Evolutionary conservation across 2,797 vertebrate species (phyloP), one percentile per base, ranked within the genome.

Genomic region (Brachyalestes nurse): DNA sequence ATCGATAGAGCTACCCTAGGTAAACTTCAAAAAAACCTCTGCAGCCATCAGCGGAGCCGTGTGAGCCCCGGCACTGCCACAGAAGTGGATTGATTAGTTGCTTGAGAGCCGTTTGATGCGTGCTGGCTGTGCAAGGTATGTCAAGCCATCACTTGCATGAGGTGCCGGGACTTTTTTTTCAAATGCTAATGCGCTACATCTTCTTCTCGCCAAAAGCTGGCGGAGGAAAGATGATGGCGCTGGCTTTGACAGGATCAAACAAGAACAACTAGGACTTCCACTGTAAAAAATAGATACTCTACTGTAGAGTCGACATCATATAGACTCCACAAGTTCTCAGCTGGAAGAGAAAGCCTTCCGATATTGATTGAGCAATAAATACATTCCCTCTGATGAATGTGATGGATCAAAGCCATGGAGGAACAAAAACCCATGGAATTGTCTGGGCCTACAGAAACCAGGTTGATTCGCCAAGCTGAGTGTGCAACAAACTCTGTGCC

Each of bases 1-100:
- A 92, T 93, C 91, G 88, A 92, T 92, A 91, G 75, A 21, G 70
- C 75, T 85, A 88, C 88, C 88, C 88, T 87, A 87, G 88, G 61
- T 34, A 64, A 64, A 16, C 61, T 64, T 64, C 61, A 64, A 23
- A 17, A 86, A 86, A 80, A 85, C 83, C 84, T 91, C 82, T 87
- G 72, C 86, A 90, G 86, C 85, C 85, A 86, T 85, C 85, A 86
- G 76, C 86, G 74, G 82, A 87, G 83, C 89, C 83, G 84, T 70
- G 60, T 78, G 86, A 87, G 87, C 85, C 62, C 62, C 83, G 23
- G 89, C 80, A 84, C 86, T 82, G 77, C 87, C 89, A 88, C 84
- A 88, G 83, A 87, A 86, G 86, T 78, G 75, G 86, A 89, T 80
- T 77, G 64, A 87, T 88, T 86, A 90, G 87, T 86, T 85, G 76